These are phyloP conservation scores for Papilio polyxenes DNA, from an alignment of 1,140 invertebrate genomes.

Conservation along the genomic window DNA sequence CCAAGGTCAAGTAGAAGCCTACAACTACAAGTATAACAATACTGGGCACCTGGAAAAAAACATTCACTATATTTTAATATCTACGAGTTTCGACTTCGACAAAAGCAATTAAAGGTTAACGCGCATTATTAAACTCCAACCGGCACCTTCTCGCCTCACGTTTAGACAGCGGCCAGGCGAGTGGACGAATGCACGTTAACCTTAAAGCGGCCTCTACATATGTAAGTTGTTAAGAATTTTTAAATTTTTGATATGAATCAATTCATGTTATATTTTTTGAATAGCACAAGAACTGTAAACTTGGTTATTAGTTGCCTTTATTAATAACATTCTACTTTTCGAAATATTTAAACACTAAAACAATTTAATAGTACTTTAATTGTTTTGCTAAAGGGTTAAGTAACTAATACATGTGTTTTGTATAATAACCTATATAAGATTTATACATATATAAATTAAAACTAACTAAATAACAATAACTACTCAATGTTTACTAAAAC, in stretches of 20 bases:
- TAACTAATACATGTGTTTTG: too few relatives aligned
- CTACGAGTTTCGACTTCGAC: too few relatives aligned
- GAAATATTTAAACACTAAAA: background rate
- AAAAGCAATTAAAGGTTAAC: too few relatives aligned
- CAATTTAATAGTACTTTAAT: background rate
- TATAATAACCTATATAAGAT: too few relatives aligned
- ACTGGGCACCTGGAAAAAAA: constrained; percentile 57
- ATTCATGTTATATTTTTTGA: background rate
- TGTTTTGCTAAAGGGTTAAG: background rate
- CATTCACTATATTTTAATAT: background rate
- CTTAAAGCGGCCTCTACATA: background rate
- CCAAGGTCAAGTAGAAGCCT: constrained; percentile 57
- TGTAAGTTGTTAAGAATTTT: background rate
- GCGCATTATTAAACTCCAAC: too few relatives aligned
- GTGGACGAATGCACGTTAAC: too few relatives aligned
- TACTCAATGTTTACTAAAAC: too few relatives aligned
- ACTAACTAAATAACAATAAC: too few relatives aligned
- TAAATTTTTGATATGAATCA: background rate
- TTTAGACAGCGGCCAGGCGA: too few relatives aligned
- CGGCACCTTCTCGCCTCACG: too few relatives aligned
- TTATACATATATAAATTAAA: too few relatives aligned
- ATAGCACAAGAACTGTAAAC: background rate
- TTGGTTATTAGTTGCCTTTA: background rate
- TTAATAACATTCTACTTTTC: background rate
- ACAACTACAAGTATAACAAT: constrained; percentile 55